Evolutionary conservation across 2,797 vertebrate genomes (phyloP).

Genomic region (Parotocinclus haroldoi): DNA sequence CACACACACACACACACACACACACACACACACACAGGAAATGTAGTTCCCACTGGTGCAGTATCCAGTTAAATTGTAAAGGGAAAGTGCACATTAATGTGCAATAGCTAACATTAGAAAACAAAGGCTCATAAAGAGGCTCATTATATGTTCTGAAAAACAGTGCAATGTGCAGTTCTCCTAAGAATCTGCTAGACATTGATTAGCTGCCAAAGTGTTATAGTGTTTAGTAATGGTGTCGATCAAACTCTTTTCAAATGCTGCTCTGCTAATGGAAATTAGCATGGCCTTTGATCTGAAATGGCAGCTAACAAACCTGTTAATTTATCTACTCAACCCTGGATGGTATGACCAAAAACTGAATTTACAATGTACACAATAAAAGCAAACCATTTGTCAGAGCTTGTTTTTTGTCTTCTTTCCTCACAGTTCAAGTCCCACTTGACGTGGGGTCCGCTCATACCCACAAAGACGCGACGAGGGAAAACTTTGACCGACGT

Average conservation of each 20-base stretch:
- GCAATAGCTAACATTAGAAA: slow-evolving; percentile 41
- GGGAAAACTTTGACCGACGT: too few relatives aligned
- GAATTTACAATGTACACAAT: too few relatives aligned
- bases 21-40: slow-evolving; percentile 14
- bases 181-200: slow-evolving; percentile 45
- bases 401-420: too few relatives aligned
- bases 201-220: slow-evolving; percentile 49
- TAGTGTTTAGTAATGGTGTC: slow-evolving; percentile 37
- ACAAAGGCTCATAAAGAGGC: slow-evolving; percentile 41
- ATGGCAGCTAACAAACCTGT: slow-evolving; percentile 32
- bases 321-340: slow-evolving; percentile 19
- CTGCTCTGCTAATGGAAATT: slow-evolving; percentile 39
- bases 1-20: too few relatives aligned
- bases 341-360: too few relatives aligned
- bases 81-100: slow-evolving; percentile 42
- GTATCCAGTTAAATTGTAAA: slow-evolving; percentile 23
- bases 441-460: too few relatives aligned
- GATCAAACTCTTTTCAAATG: slow-evolving; percentile 25
- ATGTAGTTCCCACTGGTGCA: slow-evolving; percentile 23
- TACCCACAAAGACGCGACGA: too few relatives aligned
- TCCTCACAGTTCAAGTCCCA: too few relatives aligned
- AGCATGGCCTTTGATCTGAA: slow-evolving; percentile 44
- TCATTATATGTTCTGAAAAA: slow-evolving; percentile 45
- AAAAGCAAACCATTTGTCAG: too few relatives aligned
- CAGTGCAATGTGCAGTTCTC: slow-evolving; percentile 33